Evolutionary conservation across 2,888 invertebrate species (phyloP).

Genomic region (Xylota sylvarum): DNA sequence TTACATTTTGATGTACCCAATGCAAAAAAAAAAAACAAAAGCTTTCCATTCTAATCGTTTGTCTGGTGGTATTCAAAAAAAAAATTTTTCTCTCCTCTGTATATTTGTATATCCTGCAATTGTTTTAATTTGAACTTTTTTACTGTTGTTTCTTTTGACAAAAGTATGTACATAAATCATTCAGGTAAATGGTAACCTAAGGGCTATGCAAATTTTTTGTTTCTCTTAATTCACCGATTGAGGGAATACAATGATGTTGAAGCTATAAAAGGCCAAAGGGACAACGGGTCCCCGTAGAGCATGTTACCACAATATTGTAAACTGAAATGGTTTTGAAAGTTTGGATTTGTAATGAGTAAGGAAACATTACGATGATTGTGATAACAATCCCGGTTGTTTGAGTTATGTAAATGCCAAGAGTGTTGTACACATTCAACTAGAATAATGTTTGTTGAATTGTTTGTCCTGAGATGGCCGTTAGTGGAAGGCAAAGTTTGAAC

Average conservation of each 20-base stretch:
- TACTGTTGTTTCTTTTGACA: slow-evolving; percentile 42
- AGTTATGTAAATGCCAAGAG: slow-evolving; percentile 32
- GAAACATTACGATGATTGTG: slow-evolving; percentile 56
- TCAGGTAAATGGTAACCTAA: slow-evolving; percentile 56
- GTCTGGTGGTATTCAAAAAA: slow-evolving; percentile 25
- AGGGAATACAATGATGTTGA: slow-evolving; percentile 33
- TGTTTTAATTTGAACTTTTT: slow-evolving; percentile 51
- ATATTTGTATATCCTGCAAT: slow-evolving; percentile 21
- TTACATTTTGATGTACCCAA: slow-evolving; percentile 8
- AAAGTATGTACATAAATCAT: slow-evolving; percentile 57
- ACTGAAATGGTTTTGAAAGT: slow-evolving; percentile 30
- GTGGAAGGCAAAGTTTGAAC: slow-evolving; percentile 24
- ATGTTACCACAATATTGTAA: background rate
- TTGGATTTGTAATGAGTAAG: slow-evolving; percentile 43
- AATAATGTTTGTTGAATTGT: slow-evolving; percentile 32
- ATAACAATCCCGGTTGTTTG: slow-evolving; percentile 38
- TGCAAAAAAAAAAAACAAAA: slow-evolving; percentile 18
- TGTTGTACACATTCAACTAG: slow-evolving; percentile 27
- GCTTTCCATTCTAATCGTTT: slow-evolving; percentile 17
- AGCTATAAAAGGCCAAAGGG: slow-evolving; percentile 13
- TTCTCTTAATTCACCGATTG: slow-evolving; percentile 58
- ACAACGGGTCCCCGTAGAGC: slow-evolving; percentile 30
- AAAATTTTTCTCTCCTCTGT: slow-evolving; percentile 15
- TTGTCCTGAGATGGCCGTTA: background rate
- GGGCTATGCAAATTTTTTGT: slow-evolving; percentile 61